Percentiles rank a stretch among this genome's conserved stretches.
Conservation (phyloP, 2,113 vertebrate genomes). For the Spea bombifrons region DNA sequence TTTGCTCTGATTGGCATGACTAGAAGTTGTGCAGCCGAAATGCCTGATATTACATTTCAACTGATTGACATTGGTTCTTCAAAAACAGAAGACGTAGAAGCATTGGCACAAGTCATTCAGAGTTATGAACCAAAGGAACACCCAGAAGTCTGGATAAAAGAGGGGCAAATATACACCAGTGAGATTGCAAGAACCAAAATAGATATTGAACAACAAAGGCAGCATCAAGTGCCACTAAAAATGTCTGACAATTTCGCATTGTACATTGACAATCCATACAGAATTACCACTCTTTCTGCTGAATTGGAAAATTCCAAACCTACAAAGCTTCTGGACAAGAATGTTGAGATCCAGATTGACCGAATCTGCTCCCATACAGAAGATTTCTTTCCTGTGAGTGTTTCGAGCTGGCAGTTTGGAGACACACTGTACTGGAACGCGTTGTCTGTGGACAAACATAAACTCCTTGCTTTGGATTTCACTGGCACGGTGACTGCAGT, state of each 20-base stretch:
- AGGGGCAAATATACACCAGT: conserved; percentile 62
- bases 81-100: conserved; percentile 67
- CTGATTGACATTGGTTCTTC: conserved; percentile 74
- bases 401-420: conserved; percentile 68
- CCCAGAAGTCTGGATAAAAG: conserved; percentile 73
- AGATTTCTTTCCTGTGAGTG: conserved; percentile 77
- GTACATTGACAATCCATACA: conserved; percentile 70
- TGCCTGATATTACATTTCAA: conserved; percentile 72
- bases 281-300: conserved; percentile 61
- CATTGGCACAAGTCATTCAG: conserved; percentile 65
- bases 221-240: not conserved
- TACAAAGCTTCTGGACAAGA: conserved; percentile 52
- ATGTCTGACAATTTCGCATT: conserved; percentile 60
- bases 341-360: conserved; percentile 68
- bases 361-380: conserved; percentile 76
- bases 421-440: conserved; percentile 75
- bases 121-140: conserved; percentile 60
- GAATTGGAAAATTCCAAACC: conserved; percentile 26
- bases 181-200: conserved; percentile 63
- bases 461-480: conserved; percentile 76
- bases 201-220: conserved; percentile 28
- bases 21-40: conserved; percentile 72
- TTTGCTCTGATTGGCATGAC: conserved; percentile 78
- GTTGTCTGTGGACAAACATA: conserved; percentile 60
- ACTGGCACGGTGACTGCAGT: conserved; percentile 69